Percentiles rank a stretch among this genome's conserved stretches.
Conservation (phyloP, 1,140 invertebrate species). For the Conopomorpha cramerella region DNA sequence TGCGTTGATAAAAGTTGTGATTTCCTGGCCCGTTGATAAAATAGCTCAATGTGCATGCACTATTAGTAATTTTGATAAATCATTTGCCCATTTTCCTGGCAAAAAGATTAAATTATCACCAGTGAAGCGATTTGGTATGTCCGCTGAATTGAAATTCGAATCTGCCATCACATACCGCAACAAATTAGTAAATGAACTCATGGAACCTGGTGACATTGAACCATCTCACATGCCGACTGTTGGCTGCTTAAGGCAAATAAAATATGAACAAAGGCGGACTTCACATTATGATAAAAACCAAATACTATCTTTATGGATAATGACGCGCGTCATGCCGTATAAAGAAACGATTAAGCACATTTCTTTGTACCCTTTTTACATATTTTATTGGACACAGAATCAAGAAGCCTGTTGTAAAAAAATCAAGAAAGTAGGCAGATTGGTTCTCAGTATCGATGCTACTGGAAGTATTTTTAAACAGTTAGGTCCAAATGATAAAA, state of each 20-base stretch:
- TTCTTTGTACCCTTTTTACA: background rate
- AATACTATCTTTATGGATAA: conserved; percentile 1
- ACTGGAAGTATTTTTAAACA: conserved; percentile 3
- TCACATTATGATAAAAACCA: background rate
- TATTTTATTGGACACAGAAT: background rate
- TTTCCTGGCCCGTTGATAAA: background rate
- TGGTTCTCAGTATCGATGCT: background rate
- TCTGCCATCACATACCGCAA: background rate
- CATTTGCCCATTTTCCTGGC: background rate
- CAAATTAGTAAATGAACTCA: background rate
- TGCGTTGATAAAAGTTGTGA: no score
- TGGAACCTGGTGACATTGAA: background rate
- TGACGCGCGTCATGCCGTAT: background rate
- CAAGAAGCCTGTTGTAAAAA: background rate
- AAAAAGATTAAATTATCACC: conserved; percentile 1
- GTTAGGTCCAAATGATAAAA: background rate
- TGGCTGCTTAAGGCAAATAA: background rate
- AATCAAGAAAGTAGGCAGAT: background rate
- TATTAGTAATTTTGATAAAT: background rate
- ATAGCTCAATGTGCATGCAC: background rate
- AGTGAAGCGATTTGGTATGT: background rate
- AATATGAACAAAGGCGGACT: background rate
- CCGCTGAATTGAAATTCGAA: background rate
- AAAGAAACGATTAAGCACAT: background rate
- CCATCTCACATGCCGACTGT: background rate